These are phyloP conservation scores for Plodia interpunctella DNA, from an alignment of 1,140 invertebrate species.

Conservation along the genomic window DNA sequence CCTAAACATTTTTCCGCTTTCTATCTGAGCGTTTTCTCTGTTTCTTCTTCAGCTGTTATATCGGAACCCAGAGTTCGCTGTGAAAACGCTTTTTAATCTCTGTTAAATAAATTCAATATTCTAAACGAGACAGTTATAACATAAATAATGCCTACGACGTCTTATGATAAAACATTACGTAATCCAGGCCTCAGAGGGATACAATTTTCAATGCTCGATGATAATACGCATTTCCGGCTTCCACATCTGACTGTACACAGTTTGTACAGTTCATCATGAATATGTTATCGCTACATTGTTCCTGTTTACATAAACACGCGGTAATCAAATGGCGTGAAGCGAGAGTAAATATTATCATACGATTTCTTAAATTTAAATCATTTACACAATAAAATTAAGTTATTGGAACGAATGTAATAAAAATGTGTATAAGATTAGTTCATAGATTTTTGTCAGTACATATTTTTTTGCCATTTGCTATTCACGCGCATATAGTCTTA, in stretches of 20 bases:
- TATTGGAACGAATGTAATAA: too few relatives aligned
- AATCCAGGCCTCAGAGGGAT: neutral
- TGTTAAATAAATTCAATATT: neutral
- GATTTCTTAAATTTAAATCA: too few relatives aligned
- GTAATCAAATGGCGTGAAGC: neutral
- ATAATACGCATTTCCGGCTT: constrained; percentile 16
- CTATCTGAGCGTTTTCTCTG: too few relatives aligned
- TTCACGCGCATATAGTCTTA: too few relatives aligned
- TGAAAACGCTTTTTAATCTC: too few relatives aligned
- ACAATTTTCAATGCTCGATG: constrained; percentile 7
- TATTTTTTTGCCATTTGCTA: too few relatives aligned
- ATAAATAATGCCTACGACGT: neutral
- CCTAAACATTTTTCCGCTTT: too few relatives aligned
- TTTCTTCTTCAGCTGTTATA: too few relatives aligned
- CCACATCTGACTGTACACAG: constrained; percentile 12
- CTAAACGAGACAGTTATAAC: neutral
- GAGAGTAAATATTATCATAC: neutral
- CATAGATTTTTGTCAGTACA: too few relatives aligned
- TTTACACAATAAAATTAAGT: too few relatives aligned
- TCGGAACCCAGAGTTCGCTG: too few relatives aligned
- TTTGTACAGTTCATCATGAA: neutral
- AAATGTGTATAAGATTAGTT: too few relatives aligned
- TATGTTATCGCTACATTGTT: neutral
- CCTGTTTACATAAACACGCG: neutral
- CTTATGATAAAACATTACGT: neutral